Conservation (phyloP, 92 coral and sea anemone species). For the Epizoanthus rinbou region DNA sequence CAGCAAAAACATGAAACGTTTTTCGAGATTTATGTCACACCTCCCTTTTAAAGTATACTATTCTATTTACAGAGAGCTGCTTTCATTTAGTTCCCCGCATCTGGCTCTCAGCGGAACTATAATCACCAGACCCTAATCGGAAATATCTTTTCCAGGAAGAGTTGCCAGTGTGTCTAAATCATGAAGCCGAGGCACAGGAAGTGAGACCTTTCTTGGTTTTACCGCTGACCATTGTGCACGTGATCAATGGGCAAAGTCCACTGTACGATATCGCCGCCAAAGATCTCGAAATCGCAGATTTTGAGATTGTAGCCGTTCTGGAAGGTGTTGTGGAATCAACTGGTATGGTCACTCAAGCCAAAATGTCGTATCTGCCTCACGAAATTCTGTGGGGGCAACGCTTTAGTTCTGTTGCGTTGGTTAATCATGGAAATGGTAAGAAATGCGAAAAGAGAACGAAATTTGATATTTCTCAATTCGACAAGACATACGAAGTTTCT, state of each 20-base stretch:
- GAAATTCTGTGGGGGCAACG: slow-evolving; percentile 93
- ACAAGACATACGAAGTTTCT: slow-evolving; percentile 51
- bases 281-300: slow-evolving; percentile 58
- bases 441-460: slow-evolving; percentile 27
- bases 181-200: slow-evolving; percentile 73
- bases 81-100: too few species aligned
- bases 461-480: slow-evolving; percentile 68
- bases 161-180: slow-evolving; percentile 63
- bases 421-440: neutral
- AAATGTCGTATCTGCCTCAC: slow-evolving; percentile 80
- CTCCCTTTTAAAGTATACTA: too few species aligned
- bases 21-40: too few species aligned
- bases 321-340: slow-evolving; percentile 95
- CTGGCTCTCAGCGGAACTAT: too few species aligned
- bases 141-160: slow-evolving; percentile 69
- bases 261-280: slow-evolving; percentile 80
- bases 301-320: slow-evolving; percentile 88
- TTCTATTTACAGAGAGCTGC: too few species aligned
- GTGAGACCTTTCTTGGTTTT: slow-evolving; percentile 80
- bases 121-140: slow-evolving; percentile 7
- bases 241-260: slow-evolving; percentile 89
- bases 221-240: slow-evolving; percentile 86
- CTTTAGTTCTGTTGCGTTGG: slow-evolving; percentile 53
- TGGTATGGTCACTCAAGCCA: slow-evolving; percentile 95
- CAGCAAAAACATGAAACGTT: too few species aligned